Percentiles rank a stretch among this genome's conserved stretches.
These are phyloP conservation scores for Sinhomidia bicolor DNA, from an alignment of 2,888 invertebrate genomes.

Conservation along the genomic window DNA sequence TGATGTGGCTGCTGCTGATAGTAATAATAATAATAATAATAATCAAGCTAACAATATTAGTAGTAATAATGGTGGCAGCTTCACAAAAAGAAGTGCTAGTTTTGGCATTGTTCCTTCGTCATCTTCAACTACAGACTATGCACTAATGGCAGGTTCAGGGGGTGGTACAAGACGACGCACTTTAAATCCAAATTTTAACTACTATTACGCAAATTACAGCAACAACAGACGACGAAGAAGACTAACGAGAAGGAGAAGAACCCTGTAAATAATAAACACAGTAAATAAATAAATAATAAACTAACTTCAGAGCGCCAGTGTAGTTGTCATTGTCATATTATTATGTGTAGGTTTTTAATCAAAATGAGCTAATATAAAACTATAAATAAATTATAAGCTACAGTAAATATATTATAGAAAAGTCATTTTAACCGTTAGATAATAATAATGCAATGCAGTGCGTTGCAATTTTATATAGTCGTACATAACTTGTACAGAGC, in stretches of 20 bases:
- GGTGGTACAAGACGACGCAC: background rate
- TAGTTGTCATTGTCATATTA: background rate
- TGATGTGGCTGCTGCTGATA: background rate
- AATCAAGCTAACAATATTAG: background rate
- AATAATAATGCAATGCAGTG: background rate
- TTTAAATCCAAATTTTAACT: background rate
- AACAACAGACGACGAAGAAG: background rate
- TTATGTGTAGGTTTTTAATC: background rate
- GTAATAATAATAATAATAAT: too few species aligned
- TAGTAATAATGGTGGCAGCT: too few species aligned
- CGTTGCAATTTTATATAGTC: background rate
- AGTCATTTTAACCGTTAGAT: background rate
- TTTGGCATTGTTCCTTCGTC: background rate
- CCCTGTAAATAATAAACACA: background rate
- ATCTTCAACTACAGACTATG: background rate
- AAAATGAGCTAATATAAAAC: background rate
- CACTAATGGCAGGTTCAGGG: background rate
- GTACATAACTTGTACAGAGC: background rate
- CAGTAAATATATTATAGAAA: background rate
- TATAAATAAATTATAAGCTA: background rate
- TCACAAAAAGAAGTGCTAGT: background rate
- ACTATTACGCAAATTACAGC: constrained; percentile 11
- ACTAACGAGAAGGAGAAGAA: background rate
- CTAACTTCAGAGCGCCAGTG: too few species aligned
- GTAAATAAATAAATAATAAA: too few species aligned